These are phyloP conservation scores for Drosophila rufa DNA, from an alignment of 1,140 invertebrate genomes.

Conservation along the genomic window DNA sequence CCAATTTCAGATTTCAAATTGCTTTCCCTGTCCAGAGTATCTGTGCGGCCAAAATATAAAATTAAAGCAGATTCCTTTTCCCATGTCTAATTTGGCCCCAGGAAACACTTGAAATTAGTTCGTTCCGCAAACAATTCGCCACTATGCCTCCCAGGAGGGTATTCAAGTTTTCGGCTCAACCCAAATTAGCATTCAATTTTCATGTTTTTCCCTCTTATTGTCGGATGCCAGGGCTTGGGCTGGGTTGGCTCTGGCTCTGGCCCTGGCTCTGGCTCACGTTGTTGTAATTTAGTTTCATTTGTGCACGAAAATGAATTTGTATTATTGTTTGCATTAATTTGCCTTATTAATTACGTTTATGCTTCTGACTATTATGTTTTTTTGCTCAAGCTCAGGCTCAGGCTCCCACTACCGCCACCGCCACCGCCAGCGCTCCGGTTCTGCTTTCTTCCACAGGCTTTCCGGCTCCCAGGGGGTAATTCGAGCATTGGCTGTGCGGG, in stretches of 20 bases:
- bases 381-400: constrained; percentile 1
- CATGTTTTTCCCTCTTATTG: constrained; percentile 29
- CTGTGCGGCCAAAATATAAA: constrained; percentile 5
- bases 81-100: constrained; percentile 24
- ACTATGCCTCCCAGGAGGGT: constrained; percentile 45
- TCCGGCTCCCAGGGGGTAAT: constrained; percentile 72
- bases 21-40: constrained; percentile 1
- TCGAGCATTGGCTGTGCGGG: constrained; percentile 77
- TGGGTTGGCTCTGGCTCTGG: background rate
- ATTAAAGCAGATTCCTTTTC: constrained; percentile 36
- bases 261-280: constrained; percentile 46
- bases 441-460: constrained; percentile 12
- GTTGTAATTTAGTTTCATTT: constrained; percentile 83
- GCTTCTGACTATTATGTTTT: constrained; percentile 60
- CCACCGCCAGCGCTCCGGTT: background rate
- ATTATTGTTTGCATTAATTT: constrained; percentile 84
- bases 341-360: constrained; percentile 84
- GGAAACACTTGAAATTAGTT: constrained; percentile 30
- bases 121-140: constrained; percentile 18
- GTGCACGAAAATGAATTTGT: constrained; percentile 82
- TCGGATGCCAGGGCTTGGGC: constrained; percentile 1
- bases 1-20: constrained; percentile 14
- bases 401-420: no score
- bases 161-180: constrained; percentile 57
- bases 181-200: constrained; percentile 63